Conservation (phyloP, 2,113 vertebrate genomes). For the Heterochromis multidens region DNA sequence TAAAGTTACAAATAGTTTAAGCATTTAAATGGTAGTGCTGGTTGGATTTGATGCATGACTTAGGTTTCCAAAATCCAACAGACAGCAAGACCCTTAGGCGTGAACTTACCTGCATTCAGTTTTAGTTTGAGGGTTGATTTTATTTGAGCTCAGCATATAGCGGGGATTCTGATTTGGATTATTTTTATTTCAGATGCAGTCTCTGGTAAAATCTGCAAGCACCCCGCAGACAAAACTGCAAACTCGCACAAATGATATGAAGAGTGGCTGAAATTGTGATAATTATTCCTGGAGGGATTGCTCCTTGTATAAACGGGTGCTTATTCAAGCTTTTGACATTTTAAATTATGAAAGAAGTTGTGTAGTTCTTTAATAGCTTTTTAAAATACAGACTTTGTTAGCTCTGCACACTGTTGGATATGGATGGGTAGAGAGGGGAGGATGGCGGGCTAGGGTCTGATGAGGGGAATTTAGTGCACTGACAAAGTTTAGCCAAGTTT, state of each 20-base stretch:
- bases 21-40: neutral
- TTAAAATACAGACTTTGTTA: neutral
- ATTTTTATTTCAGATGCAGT: neutral
- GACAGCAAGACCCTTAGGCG: neutral
- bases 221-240: neutral
- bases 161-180: neutral
- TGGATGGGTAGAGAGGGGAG: neutral
- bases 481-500: conserved; percentile 27
- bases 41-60: neutral
- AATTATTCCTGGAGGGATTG: neutral
- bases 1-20: neutral
- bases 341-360: neutral
- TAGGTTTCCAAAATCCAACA: neutral
- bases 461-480: conserved; percentile 6
- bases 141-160: neutral
- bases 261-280: neutral
- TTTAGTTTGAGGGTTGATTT: neutral
- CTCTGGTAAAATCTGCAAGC: neutral
- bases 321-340: conserved; percentile 18
- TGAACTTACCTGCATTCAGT: neutral
- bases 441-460: neutral
- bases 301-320: neutral
- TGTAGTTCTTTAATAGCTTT: neutral
- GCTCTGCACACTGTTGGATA: neutral
- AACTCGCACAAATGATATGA: neutral